Percentiles rank a stretch among this genome's conserved stretches.
Evolutionary conservation across 2,888 invertebrate species (phyloP).

Genomic region (Uropetala carovei): DNA sequence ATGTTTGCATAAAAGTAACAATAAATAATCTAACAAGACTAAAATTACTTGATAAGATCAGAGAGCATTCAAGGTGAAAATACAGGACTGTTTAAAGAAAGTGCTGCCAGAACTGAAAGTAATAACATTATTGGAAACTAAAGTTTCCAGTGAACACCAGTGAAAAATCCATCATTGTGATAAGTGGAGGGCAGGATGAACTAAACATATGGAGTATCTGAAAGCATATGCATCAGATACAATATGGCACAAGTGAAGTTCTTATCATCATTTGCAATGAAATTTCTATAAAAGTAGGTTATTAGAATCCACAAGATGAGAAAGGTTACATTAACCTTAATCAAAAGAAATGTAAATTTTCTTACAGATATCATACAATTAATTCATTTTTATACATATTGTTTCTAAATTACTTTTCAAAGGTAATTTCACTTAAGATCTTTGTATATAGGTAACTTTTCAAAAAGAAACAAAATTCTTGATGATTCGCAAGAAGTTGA

Average conservation of each 20-base stretch:
- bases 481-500: too few relatives aligned
- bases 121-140: background rate
- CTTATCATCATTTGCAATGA: background rate
- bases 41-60: too few relatives aligned
- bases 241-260: constrained; percentile 44
- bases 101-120: background rate
- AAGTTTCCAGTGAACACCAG: background rate
- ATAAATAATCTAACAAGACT: background rate
- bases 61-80: background rate
- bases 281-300: background rate
- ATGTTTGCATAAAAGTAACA: background rate
- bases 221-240: background rate
- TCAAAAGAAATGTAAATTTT: background rate
- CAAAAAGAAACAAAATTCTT: too few relatives aligned
- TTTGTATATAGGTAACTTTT: too few relatives aligned
- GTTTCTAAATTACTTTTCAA: too few relatives aligned
- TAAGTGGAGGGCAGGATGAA: constrained; percentile 53
- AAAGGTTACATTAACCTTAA: background rate
- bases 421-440: too few relatives aligned
- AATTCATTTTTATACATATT: too few relatives aligned
- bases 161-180: background rate
- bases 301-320: background rate
- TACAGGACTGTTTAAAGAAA: background rate
- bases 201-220: constrained; percentile 16
- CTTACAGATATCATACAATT: background rate